Base-by-base conservation (phyloP, 2,888 invertebrate species). In the Dastarcus helophoroides region DNA sequence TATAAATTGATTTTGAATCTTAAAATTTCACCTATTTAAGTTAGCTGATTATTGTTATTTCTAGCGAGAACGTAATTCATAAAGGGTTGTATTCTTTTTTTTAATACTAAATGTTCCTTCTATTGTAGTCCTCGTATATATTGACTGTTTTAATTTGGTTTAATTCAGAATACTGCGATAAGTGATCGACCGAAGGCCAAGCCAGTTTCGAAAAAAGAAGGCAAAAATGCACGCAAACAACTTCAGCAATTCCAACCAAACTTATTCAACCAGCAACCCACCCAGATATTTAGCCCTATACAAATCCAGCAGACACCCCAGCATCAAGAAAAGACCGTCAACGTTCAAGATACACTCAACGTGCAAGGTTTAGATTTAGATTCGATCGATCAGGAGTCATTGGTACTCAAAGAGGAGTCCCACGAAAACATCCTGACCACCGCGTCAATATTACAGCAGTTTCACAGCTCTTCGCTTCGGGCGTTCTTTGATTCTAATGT, bases 141-240 rank as follows among this genome's bases (percentile, higher is more conserved):
- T n/a, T n/a, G n/a, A n/a, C n/a, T n/a, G n/a, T n/a, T n/a, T n/a
- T n/a, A n/a, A n/a, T n/a, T n/a, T n/a, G n/a, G n/a, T n/a, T n/a
- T n/a, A n/a, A n/a, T 23, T 27, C 63, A 78, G 65, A 76, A 72
- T 51, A 80, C 79, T 35, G 79, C 82, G 40, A 80, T 84, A 48
- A 81, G 81, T 63, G 85, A 86, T 62, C 73, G 85, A 48, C 82
- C 83, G 35, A 84, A 83, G 61, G 83, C 79, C 24, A 86, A 84
- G 61, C 77, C 82, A 22, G 76, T 76, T 29, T 76, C 79, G 29
- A 82, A 85, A 57, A 84, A 83, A 58, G 83, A 81, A 55, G 73
- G 77, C 28, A 83, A 83, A 60, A 76, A 74, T 53, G 65, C 73
- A 37, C 70, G 79, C 46, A 81, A 81, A 46, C 64, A 65, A 43